A percentile compares a stretch with the other conserved stretches of the same genome.
These are phyloP conservation scores for Drosophila infuscata DNA, from an alignment of 2,888 invertebrate species.

Conservation along the genomic window DNA sequence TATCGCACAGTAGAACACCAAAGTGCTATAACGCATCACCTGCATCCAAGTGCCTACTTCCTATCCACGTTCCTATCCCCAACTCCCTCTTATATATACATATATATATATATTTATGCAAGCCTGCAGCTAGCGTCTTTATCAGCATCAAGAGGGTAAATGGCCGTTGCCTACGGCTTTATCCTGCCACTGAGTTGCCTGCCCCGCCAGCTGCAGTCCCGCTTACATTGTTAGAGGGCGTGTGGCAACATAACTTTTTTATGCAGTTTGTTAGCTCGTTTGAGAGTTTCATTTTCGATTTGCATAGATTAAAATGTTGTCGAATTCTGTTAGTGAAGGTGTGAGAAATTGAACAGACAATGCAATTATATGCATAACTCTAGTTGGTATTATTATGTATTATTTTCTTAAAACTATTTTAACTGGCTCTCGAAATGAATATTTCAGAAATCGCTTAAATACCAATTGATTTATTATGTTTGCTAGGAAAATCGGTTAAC, in stretches of 20 bases:
- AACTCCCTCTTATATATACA: background rate
- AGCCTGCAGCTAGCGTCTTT: constrained; percentile 17
- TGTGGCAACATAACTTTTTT: background rate
- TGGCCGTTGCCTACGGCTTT: constrained; percentile 11
- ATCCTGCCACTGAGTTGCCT: constrained; percentile 12
- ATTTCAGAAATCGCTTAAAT: background rate
- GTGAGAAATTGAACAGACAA: no score
- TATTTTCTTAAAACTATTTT: background rate
- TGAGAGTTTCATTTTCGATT: background rate
- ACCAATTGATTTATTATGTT: background rate
- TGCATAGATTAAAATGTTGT: background rate
- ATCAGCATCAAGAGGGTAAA: constrained; percentile 25
- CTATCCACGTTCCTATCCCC: constrained; percentile 1
- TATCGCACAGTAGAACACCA: background rate
- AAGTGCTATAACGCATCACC: constrained; percentile 38
- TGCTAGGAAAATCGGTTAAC: background rate
- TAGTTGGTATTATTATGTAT: background rate
- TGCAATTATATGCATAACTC: background rate
- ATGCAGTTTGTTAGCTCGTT: constrained; percentile 4
- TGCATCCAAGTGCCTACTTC: constrained; percentile 25
- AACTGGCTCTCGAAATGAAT: background rate
- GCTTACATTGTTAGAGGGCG: background rate
- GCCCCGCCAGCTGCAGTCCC: background rate
- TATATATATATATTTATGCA: background rate
- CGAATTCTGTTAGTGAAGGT: background rate